Base-by-base conservation (phyloP, 2,888 invertebrate species). In the Alviniconcha strummeri region DNA sequence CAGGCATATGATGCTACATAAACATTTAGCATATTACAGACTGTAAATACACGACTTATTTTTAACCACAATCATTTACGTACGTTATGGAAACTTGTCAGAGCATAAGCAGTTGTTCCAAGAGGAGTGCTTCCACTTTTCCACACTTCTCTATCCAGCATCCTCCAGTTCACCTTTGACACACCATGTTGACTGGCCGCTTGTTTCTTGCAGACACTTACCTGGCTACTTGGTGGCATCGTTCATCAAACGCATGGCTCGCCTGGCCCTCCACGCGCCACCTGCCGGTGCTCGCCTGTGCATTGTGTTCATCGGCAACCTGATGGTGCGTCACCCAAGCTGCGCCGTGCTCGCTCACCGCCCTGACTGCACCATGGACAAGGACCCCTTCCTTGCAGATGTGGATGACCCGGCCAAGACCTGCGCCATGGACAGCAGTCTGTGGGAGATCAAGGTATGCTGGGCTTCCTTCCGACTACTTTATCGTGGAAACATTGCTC, bases 221-320 rank as follows among this genome's bases (percentile, higher is more conserved):
- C 98, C 99, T 0, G 97, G 97, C 91, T 96, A 96, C 88, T 94
- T 99, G 89, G 97, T 98, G 9, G 98, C 98, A 0, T 97, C 98
- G 4, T 99, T 99, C 94, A 96, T 96, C 3, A 99, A 99, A 94
- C 96, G 97, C 72, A 94, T 98, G 86, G 96, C 97, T 0, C 95
- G 98, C 6, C 94, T 99, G 85, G 96, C 97, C 36, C 94, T 99
- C 84, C 95, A 96, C 55, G 98, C 98, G 6, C 96, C 97, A 5
- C 96, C 97, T 19, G 85, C 88, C 76, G 92, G 91, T 36, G 87
- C 91, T 19, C 86, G 88, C 11, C 86, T 93, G 19, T 85, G 91
- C 13, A 83, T 93, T 7, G 91, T 92, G 88, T 96, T 99, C 88
- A 96, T 99, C 79, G 96, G 96, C 82, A 98, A 98, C 94, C 94